These are phyloP conservation scores for Anoplophora glabripennis DNA, from an alignment of 1,140 invertebrate species.

Conservation along the genomic window DNA sequence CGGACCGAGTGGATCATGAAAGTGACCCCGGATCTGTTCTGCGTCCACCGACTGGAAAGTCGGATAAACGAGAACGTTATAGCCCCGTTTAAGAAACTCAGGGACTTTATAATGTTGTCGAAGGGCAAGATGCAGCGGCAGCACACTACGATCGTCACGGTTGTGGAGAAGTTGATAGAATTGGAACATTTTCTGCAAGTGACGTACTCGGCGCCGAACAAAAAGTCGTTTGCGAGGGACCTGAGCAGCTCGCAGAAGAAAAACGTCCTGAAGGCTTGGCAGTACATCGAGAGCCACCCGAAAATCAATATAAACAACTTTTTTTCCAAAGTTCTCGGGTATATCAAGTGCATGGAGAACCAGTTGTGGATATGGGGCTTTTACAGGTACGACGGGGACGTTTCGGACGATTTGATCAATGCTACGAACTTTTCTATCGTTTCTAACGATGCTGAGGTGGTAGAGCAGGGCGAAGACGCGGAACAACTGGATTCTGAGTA, in stretches of 20 bases:
- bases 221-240: conserved; percentile 38
- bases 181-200: conserved; percentile 34
- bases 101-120: conserved; percentile 35
- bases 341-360: conserved; percentile 45
- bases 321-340: conserved; percentile 38
- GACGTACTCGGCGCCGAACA: conserved; percentile 28
- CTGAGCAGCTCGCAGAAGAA: conserved; percentile 41
- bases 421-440: conserved; percentile 31
- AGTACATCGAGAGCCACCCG: conserved; percentile 40
- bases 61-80: conserved; percentile 44
- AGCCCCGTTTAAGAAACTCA: conserved; percentile 40
- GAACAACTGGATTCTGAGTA: conserved; percentile 10
- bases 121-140: conserved; percentile 32
- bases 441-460: not conserved
- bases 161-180: conserved; percentile 42
- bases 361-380: conserved; percentile 46
- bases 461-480: not conserved
- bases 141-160: conserved; percentile 23
- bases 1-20: conserved; percentile 37
- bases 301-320: conserved; percentile 43
- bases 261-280: conserved; percentile 41
- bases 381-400: conserved; percentile 32
- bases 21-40: conserved; percentile 42
- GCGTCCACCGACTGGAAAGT: conserved; percentile 40
- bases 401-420: conserved; percentile 37